These are phyloP conservation scores for Marmota flaviventris DNA, from an alignment of 2,113 vertebrate genomes.

Conservation along the genomic window DNA sequence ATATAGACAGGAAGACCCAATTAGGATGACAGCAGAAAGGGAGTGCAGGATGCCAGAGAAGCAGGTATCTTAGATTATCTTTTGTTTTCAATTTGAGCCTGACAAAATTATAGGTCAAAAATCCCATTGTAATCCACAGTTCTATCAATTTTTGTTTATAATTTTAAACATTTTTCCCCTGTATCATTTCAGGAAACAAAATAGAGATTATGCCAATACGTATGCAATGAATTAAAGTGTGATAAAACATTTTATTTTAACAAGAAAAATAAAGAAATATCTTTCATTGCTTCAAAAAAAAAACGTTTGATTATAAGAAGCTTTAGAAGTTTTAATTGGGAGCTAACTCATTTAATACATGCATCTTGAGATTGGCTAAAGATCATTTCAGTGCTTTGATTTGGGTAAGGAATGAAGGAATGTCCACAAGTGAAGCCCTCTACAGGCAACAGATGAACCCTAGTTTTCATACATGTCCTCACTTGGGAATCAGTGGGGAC, in stretches of 20 bases:
- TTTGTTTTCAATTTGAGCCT: not conserved
- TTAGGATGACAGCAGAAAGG: not conserved
- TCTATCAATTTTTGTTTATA: not conserved
- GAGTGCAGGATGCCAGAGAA: not conserved
- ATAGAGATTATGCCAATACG: not conserved
- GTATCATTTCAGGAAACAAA: not conserved
- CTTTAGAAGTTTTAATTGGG: not conserved
- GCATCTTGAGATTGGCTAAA: not conserved
- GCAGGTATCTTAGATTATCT: not conserved
- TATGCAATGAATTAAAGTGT: not conserved
- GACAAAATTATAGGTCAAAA: not conserved
- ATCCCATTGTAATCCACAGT: not conserved
- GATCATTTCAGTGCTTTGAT: not conserved
- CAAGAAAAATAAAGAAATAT: not conserved
- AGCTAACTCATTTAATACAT: not conserved
- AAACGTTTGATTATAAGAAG: not conserved
- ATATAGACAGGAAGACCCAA: not conserved
- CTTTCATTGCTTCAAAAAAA: not conserved
- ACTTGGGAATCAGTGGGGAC: not conserved
- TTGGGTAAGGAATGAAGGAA: not conserved
- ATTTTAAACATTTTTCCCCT: not conserved
- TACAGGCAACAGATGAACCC: not conserved
- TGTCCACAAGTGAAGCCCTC: not conserved
- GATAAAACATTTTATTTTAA: conserved; percentile 6
- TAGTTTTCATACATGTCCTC: not conserved